Conservation (phyloP, 2,888 invertebrate species). For the Caenorhabditis imperialis region DNA sequence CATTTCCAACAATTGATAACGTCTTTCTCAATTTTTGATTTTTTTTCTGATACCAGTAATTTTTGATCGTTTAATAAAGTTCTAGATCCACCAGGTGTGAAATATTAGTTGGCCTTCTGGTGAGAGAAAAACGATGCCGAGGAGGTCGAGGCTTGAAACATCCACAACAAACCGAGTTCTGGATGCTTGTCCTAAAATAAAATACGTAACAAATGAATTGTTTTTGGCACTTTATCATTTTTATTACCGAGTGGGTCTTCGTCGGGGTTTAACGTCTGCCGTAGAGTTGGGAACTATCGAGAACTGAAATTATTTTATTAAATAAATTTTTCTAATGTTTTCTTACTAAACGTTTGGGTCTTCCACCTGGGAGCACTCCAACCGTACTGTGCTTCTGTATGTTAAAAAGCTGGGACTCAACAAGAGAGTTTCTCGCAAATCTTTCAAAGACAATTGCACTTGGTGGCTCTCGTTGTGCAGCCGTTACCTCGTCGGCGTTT, state of each 20-base stretch:
- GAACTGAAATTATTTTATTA: slow-evolving; percentile 9
- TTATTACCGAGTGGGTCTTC: slow-evolving; percentile 24
- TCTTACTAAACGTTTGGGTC: slow-evolving; percentile 24
- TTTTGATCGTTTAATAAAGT: no score
- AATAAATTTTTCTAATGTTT: neutral
- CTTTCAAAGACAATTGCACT: slow-evolving; percentile 60
- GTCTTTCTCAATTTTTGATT: no score
- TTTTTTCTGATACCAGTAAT: no score
- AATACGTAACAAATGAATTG: neutral
- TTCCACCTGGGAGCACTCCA: slow-evolving; percentile 30
- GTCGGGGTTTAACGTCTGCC: slow-evolving; percentile 12
- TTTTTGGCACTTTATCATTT: neutral
- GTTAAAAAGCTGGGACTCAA: slow-evolving; percentile 55
- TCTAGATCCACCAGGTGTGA: slow-evolving; percentile 35
- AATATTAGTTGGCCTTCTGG: slow-evolving; percentile 26
- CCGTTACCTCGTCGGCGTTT: slow-evolving; percentile 73
- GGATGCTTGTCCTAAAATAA: slow-evolving; percentile 25
- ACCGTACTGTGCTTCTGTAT: slow-evolving; percentile 45
- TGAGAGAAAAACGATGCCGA: slow-evolving; percentile 28
- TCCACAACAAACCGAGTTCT: slow-evolving; percentile 28
- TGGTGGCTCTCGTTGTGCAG: slow-evolving; percentile 64
- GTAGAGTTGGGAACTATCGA: slow-evolving; percentile 30
- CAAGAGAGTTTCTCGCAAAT: slow-evolving; percentile 54
- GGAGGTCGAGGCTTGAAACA: slow-evolving; percentile 20
- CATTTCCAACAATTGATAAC: neutral